Evolutionary conservation across 2,113 vertebrate genomes (phyloP).

Genomic region (Otocyon megalotis): DNA sequence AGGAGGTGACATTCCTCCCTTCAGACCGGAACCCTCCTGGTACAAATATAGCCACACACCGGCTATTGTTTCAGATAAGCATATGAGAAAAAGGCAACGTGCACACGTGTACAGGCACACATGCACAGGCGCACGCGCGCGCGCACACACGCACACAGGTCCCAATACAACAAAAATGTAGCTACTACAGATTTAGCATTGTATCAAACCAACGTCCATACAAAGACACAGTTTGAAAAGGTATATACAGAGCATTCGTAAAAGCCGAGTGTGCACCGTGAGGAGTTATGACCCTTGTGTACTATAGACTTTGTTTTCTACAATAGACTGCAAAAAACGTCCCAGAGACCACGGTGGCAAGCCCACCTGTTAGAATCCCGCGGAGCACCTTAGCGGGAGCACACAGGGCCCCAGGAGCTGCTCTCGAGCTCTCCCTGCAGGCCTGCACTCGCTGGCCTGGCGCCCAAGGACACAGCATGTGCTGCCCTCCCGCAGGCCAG

Average conservation of each 20-base stretch:
- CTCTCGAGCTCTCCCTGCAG: neutral
- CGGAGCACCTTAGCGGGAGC: neutral
- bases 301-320: neutral
- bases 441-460: neutral
- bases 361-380: neutral
- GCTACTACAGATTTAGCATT: slow-evolving; percentile 41
- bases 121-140: neutral
- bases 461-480: neutral
- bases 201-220: slow-evolving; percentile 63
- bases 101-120: neutral
- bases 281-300: slow-evolving; percentile 4
- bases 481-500: neutral
- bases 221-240: slow-evolving; percentile 70
- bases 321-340: neutral
- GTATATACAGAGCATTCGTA: slow-evolving; percentile 72
- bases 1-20: neutral
- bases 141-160: neutral
- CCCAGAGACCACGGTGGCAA: neutral
- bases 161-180: slow-evolving; percentile 51
- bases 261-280: slow-evolving; percentile 64
- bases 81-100: slow-evolving; percentile 59
- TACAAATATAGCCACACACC: slow-evolving; percentile 48
- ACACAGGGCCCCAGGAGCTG: neutral
- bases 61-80: slow-evolving; percentile 71
- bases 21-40: slow-evolving; percentile 46